phyloP scores from a whole-genome alignment of 2,113 vertebrate genomes.

The Percopsis transmontana region DNA sequence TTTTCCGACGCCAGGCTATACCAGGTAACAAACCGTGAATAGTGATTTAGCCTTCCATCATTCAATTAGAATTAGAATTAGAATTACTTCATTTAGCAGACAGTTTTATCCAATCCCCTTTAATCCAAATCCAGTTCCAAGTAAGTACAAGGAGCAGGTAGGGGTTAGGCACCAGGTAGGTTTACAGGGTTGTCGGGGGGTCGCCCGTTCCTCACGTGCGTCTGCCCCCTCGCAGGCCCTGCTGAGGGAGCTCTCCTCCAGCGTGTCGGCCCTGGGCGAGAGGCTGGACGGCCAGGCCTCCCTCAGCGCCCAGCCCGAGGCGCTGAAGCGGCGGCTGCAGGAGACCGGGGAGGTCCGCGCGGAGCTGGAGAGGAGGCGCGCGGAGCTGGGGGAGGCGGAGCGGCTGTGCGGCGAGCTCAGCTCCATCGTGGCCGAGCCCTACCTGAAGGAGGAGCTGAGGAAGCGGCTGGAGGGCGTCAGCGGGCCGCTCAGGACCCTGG shows the following conservation, averaged over 20 bases:
- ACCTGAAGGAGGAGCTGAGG: conserved; percentile 91
- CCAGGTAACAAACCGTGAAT: too few species aligned
- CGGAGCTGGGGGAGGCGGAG: conserved; percentile 85
- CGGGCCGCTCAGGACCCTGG: conserved; percentile 87
- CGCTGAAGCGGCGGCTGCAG: conserved; percentile 88
- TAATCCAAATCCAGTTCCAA: background rate
- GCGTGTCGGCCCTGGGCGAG: conserved; percentile 82
- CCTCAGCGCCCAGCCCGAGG: conserved; percentile 90
- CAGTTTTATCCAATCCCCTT: background rate
- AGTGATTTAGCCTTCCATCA: too few species aligned
- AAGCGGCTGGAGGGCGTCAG: conserved; percentile 90
- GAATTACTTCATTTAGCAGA: background rate
- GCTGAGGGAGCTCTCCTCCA: conserved; percentile 85
- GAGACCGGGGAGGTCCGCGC: conserved; percentile 96
- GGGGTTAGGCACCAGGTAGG: background rate
- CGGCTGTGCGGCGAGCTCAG: conserved; percentile 87
- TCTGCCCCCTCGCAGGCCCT: conserved; percentile 64
- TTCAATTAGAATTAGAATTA: too few species aligned
- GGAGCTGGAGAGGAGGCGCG: conserved; percentile 85
- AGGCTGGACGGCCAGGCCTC: conserved; percentile 85
- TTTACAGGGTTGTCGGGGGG: too few species aligned
- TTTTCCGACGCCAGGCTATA: too few species aligned
- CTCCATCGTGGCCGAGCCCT: conserved; percentile 90
- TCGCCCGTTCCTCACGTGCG: background rate
- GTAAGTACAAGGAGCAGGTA: background rate